A percentile compares a stretch with the other conserved stretches of the same genome.
phyloP scores from a whole-genome alignment of 37 sponge, comb jelly and placozoan genomes.

The Amphimedon queenslandica region DNA sequence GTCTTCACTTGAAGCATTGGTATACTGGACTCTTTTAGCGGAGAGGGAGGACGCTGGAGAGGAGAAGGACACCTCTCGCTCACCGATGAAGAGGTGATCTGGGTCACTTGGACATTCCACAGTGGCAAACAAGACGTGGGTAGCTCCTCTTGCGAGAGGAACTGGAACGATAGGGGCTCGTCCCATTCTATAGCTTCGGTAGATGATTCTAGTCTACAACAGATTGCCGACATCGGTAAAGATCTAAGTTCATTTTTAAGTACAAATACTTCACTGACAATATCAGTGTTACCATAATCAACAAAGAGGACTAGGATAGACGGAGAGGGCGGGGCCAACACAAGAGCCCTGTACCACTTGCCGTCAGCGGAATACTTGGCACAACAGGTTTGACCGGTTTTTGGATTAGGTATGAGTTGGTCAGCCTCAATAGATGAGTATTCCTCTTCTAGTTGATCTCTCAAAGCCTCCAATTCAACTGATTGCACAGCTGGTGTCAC shows the following conservation, averaged over 20 bases:
- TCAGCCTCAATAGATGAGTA: neutral
- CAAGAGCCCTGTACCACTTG: constrained; percentile 62
- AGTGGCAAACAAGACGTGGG: neutral
- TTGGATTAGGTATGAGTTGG: neutral
- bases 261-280: neutral
- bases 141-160: neutral
- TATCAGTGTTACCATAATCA: constrained; percentile 75
- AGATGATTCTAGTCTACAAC: neutral
- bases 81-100: neutral
- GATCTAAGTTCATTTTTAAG: neutral
- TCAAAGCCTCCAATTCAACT: neutral
- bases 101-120: neutral
- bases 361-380: constrained; percentile 63
- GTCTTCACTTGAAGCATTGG: constrained; percentile 2
- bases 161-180: neutral
- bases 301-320: constrained; percentile 44
- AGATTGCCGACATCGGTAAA: neutral
- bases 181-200: neutral
- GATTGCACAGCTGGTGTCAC: neutral
- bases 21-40: neutral
- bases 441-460: neutral
- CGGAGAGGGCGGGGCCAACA: neutral
- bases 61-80: neutral
- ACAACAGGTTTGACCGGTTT: constrained; percentile 40
- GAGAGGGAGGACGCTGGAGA: neutral